Base-by-base conservation (phyloP, 1,140 invertebrate species). In the Octopus sinensis region DNA sequence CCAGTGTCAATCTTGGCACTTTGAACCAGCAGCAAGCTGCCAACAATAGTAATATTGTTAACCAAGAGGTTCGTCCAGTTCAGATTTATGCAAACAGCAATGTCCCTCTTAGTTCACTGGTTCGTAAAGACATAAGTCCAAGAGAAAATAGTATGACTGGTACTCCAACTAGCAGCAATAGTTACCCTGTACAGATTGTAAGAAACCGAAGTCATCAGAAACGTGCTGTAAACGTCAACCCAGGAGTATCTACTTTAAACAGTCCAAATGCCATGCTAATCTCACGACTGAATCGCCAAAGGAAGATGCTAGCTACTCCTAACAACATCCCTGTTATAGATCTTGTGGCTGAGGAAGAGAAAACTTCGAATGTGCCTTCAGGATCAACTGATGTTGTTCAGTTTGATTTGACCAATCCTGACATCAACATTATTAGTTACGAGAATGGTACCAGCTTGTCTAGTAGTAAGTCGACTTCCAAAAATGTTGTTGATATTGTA, bases 281-380 rank as follows among this genome's bases (percentile, higher is more conserved):
- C 17, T 73, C 68, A 73, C 17, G 68, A 73, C 6, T 73, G 68
- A 73, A n/a, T 23, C 68, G 68, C 6, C 68, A 73, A 23, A 73
- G 68, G 13, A 73, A 73, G 68, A 73, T 23, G 30, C 68, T 73
- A 23, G 68, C 68, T 5, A 62, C 56, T 17, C 13, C 68, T 13
- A 73, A 23, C 68, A 73, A 73, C 13, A 73, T 73, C 13, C 68
- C 68, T 73, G 68, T 73, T 13, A 73, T 73, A 73, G 13, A 73
- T 73, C 68, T 73, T 13, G 68, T 73, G 5, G 17, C 68, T 73
- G 68, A n/a, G 30, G 68, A n/a, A 13, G 17, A 13, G 5, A 73
- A 73, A 23, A 73, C 17, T 17, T 6, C 68, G 7, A 17, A 13
- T 10, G 17, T 9, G 0, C 68, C 68, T 23, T n/a, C 68, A 73